phyloP scores from a whole-genome alignment of 2,113 vertebrate species.

The Cottus gobio region DNA sequence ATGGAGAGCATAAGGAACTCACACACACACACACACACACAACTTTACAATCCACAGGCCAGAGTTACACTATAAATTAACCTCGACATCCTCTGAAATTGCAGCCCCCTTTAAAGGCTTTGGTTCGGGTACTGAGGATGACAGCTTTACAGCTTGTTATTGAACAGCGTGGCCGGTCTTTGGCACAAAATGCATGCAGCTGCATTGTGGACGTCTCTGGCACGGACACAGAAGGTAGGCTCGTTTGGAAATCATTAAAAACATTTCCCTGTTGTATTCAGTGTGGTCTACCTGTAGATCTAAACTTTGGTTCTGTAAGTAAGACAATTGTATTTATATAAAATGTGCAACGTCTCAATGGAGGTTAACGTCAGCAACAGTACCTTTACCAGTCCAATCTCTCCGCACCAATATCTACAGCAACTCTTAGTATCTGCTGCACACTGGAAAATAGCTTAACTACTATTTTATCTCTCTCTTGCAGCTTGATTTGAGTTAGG shows the following conservation, averaged over 20 bases:
- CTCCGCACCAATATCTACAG: not conserved
- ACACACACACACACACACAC: slow-evolving; percentile 18
- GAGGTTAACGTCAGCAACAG: not conserved
- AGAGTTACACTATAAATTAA: slow-evolving; percentile 64
- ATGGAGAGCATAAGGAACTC: slow-evolving; percentile 24
- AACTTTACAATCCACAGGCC: slow-evolving; percentile 50
- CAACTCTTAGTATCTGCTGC: not conserved
- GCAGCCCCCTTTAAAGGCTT: slow-evolving; percentile 54
- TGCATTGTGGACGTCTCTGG: slow-evolving; percentile 4
- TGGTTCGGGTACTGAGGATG: slow-evolving; percentile 49
- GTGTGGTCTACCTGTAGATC: not conserved
- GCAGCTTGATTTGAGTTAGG: not conserved
- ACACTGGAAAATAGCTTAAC: not conserved
- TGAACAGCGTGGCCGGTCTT: slow-evolving; percentile 29
- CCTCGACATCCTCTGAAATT: slow-evolving; percentile 56
- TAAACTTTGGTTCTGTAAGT: not conserved
- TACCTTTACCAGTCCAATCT: not conserved
- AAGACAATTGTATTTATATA: not conserved
- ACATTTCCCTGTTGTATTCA: not conserved
- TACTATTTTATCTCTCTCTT: not conserved
- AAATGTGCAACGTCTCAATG: not conserved
- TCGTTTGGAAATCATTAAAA: slow-evolving; percentile 1
- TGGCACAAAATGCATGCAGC: slow-evolving; percentile 28
- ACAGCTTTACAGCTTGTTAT: slow-evolving; percentile 59
- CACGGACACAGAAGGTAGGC: not conserved